These are phyloP conservation scores for Graptemys geographica DNA, from an alignment of 2,797 vertebrate species.

Conservation along the genomic window DNA sequence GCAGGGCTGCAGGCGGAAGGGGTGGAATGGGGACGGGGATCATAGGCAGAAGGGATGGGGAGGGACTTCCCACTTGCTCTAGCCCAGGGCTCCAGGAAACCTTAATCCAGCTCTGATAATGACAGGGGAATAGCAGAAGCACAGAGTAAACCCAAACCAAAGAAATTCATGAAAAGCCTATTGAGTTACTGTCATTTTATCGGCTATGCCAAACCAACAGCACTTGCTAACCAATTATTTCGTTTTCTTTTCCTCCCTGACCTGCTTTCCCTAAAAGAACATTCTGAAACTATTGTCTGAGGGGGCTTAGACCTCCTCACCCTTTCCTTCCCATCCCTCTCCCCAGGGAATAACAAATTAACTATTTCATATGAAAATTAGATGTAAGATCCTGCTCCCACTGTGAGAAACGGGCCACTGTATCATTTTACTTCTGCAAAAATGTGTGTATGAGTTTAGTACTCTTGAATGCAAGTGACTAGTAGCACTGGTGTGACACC, in stretches of 20 bases:
- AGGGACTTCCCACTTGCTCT: too few relatives aligned
- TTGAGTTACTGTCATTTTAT: background rate
- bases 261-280: background rate
- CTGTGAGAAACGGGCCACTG: fast-evolving
- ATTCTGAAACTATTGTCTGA: background rate
- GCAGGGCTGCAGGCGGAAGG: too few relatives aligned
- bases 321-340: background rate
- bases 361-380: background rate
- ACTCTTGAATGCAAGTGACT: fast-evolving
- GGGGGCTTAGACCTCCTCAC: background rate
- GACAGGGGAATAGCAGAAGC: background rate
- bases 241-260: conserved; percentile 32
- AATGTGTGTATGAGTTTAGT: background rate
- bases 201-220: background rate
- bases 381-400: fast-evolving
- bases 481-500: background rate
- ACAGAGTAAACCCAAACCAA: conserved; percentile 7
- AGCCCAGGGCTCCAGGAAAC: too few relatives aligned
- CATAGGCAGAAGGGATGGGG: too few relatives aligned
- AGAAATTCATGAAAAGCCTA: conserved; percentile 10
- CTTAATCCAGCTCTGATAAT: background rate
- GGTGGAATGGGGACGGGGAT: too few relatives aligned
- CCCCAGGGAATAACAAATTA: background rate
- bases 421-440: background rate
- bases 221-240: conserved; percentile 21